Conservation (phyloP, 1,140 invertebrate species). For the Aphelinus certus region DNA sequence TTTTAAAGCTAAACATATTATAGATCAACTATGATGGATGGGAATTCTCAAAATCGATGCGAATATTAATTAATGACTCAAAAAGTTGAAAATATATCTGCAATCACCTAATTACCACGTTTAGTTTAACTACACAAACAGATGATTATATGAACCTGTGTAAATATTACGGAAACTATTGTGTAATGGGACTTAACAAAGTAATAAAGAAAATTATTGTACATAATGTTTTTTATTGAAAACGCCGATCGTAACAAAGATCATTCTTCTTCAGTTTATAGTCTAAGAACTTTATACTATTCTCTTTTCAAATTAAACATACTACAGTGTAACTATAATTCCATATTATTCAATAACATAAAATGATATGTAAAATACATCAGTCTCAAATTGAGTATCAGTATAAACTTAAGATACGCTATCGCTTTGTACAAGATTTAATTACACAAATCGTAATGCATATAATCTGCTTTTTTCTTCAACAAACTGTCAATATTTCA, state of each 20-base stretch:
- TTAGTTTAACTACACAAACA: slow-evolving; percentile 33
- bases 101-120: slow-evolving; percentile 12
- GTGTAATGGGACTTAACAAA: slow-evolving; percentile 32
- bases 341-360: slow-evolving; percentile 8
- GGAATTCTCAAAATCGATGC: too few relatives aligned
- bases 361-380: slow-evolving; percentile 15
- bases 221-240: slow-evolving; percentile 22
- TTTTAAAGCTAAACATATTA: too few relatives aligned
- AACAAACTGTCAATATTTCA: slow-evolving; percentile 9
- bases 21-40: too few relatives aligned
- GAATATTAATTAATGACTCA: too few relatives aligned
- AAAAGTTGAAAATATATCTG: slow-evolving; percentile 13
- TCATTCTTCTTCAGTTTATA: slow-evolving; percentile 16
- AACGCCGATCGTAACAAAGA: slow-evolving; percentile 7
- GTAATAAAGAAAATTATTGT: slow-evolving; percentile 33
- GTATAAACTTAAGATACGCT: not conserved
- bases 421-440: not conserved
- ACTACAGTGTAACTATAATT: not conserved
- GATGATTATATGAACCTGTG: slow-evolving; percentile 26
- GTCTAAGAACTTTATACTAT: not conserved
- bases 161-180: slow-evolving; percentile 35
- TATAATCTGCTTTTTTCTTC: not conserved
- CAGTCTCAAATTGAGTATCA: slow-evolving; percentile 17
- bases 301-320: slow-evolving; percentile 6
- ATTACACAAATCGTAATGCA: slow-evolving; percentile 11